Evolutionary conservation across 2,797 vertebrate species (phyloP).

Genomic region (Platyrinchus mystaceus): DNA sequence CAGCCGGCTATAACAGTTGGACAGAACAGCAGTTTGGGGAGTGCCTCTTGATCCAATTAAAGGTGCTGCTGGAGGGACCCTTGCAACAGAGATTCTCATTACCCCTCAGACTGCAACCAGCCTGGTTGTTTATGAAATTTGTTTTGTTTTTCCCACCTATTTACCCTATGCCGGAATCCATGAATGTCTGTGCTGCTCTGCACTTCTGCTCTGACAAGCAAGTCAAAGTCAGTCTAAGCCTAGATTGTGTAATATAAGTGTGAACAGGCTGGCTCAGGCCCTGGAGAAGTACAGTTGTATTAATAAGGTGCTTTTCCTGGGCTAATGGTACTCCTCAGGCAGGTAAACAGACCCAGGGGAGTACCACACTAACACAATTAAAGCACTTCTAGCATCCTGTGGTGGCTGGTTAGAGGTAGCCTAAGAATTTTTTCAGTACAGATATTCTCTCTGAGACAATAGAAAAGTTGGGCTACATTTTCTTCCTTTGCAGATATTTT

Average conservation of each 20-base stretch:
- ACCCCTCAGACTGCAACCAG: background rate
- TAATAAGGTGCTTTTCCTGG: background rate
- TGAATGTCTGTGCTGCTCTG: background rate
- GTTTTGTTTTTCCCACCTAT: background rate
- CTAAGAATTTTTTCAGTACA: background rate
- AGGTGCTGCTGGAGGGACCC: background rate
- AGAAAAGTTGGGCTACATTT: background rate
- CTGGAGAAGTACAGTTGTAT: background rate
- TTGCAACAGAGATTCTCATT: background rate
- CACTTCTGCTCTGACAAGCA: background rate
- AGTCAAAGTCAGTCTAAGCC: background rate
- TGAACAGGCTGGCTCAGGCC: background rate
- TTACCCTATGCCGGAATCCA: background rate
- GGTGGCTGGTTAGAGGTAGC: background rate
- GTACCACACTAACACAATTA: background rate
- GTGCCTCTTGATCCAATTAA: background rate
- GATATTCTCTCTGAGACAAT: background rate
- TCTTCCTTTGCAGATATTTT: background rate
- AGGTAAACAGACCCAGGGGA: background rate
- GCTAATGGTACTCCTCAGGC: background rate
- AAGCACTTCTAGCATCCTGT: background rate
- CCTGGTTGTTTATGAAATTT: background rate
- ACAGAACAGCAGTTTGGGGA: background rate
- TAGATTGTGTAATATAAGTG: background rate
- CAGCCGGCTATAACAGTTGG: background rate